Evolutionary conservation across 1,140 invertebrate species (phyloP), one percentile per base, ranked within the genome.

Genomic region (Sipha flava): DNA sequence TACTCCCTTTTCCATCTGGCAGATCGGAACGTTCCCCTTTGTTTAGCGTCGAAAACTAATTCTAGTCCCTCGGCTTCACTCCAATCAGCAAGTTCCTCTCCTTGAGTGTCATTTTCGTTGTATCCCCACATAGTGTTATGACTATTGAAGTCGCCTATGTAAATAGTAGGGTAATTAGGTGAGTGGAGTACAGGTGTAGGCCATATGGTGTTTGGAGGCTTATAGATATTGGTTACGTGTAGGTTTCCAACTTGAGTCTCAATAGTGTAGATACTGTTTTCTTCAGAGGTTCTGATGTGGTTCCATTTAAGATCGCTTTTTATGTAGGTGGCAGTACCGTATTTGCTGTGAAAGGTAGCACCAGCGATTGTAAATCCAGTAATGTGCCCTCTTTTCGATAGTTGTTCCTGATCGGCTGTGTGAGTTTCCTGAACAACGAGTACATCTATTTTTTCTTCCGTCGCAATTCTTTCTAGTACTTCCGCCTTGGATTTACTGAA

Each of bases 271-370:
- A 80, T 70, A 34, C 23, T 68, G 68, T 80, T 40, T n/a, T 37
- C 45, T 18, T 66, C 49, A 47, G 16, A 54, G 21, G 45, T 85
- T 83, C 70, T 84, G 83, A 64, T 85, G 84, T 10, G 85, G 83
- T 49, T 80, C 49, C 3, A 82, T 81, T 54, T 85, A 82, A 81
- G 9, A 7, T 82, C 5, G 80, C 81, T 66, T 77, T 31, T 49
- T 16, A 40, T 43, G n/a, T 59, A 79, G 21, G 75, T 79, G 3
- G 52, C 34, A 37, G 57, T 40, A 14, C 52, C 75, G 37, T 79
- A 79, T 18, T 49, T 16, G 29, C 57, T 79, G 54, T 40, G 37
- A 57, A 37, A 79, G 29, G 75, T 79, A 18, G 75, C 52, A 37
- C 75, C 52, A 12, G 37, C 40, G 7, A 79, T 16, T 40, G 49